These are phyloP conservation scores for Gobiocypris rarus DNA, from an alignment of 2,113 vertebrate genomes.

Conservation along the genomic window DNA sequence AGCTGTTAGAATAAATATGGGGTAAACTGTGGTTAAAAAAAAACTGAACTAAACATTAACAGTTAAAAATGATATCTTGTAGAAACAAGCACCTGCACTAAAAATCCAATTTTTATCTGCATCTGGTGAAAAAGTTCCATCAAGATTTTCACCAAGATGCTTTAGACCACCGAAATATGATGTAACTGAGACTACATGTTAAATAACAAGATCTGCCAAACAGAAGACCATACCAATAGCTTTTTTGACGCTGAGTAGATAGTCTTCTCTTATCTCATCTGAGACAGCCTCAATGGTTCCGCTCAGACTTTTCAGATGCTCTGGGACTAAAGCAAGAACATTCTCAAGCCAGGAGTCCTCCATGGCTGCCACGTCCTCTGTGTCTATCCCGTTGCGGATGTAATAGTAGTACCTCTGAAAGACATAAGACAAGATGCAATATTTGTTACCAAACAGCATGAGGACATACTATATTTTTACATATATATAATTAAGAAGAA, in stretches of 20 bases:
- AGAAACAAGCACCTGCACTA: neutral
- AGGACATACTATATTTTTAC: neutral
- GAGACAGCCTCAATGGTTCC: slow-evolving; percentile 69
- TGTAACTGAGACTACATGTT: neutral
- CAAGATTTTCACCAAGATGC: neutral
- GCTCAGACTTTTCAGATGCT: slow-evolving; percentile 71
- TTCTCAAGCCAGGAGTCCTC: slow-evolving; percentile 80
- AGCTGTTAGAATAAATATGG: neutral
- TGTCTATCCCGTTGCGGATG: slow-evolving; percentile 82
- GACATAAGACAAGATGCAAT: neutral
- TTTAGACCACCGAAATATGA: neutral
- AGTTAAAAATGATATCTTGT: neutral
- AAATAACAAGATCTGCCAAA: neutral
- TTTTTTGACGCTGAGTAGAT: slow-evolving; percentile 83
- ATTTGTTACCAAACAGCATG: neutral
- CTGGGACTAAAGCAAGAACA: slow-evolving; percentile 77
- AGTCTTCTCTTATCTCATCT: slow-evolving; percentile 85
- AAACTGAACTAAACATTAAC: neutral
- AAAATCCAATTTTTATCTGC: neutral
- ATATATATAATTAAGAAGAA: neutral
- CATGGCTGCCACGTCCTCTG: slow-evolving; percentile 78
- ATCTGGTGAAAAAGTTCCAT: neutral
- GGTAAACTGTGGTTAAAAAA: neutral
- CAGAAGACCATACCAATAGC: slow-evolving; percentile 77
- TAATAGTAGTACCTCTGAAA: slow-evolving; percentile 82